Evolutionary conservation across 1,140 invertebrate genomes (phyloP).

Genomic region (Drosophila parabipectinata): DNA sequence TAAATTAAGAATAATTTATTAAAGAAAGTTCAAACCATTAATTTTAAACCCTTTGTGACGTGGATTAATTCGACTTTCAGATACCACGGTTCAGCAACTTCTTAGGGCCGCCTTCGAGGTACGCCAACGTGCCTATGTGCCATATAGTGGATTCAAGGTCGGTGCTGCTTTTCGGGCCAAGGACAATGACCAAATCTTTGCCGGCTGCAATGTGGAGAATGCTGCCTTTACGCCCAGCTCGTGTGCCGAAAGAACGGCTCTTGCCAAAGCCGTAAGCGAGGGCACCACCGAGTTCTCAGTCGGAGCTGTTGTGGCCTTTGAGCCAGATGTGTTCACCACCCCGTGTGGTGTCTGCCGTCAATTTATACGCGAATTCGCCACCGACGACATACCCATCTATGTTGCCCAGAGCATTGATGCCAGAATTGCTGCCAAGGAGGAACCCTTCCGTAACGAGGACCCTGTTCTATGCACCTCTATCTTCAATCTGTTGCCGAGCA

Average conservation of each 20-base stretch:
- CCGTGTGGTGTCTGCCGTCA: constrained; percentile 98
- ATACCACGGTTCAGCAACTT: constrained; percentile 86
- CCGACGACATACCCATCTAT: constrained; percentile 88
- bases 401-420: constrained; percentile 88
- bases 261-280: constrained; percentile 94
- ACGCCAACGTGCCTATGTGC: constrained; percentile 90
- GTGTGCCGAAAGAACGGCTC: constrained; percentile 96
- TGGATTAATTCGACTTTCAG: constrained; percentile 78
- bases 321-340: constrained; percentile 88
- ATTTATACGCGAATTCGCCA: constrained; percentile 90
- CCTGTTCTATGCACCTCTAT: constrained; percentile 87
- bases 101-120: constrained; percentile 87
- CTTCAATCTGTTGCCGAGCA: constrained; percentile 86
- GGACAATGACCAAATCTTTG: constrained; percentile 87
- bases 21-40: background rate
- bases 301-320: constrained; percentile 90
- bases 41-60: background rate
- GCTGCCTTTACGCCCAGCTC: constrained; percentile 90
- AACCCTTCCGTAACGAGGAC: constrained; percentile 45
- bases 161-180: constrained; percentile 92
- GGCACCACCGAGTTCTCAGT: constrained; percentile 90
- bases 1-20: background rate
- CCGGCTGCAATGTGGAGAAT: constrained; percentile 96
- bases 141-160: constrained; percentile 96
- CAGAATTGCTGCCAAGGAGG: constrained; percentile 46